Evolutionary conservation across 2,113 vertebrate genomes (phyloP).

Genomic region (Dolichotis patagonum): DNA sequence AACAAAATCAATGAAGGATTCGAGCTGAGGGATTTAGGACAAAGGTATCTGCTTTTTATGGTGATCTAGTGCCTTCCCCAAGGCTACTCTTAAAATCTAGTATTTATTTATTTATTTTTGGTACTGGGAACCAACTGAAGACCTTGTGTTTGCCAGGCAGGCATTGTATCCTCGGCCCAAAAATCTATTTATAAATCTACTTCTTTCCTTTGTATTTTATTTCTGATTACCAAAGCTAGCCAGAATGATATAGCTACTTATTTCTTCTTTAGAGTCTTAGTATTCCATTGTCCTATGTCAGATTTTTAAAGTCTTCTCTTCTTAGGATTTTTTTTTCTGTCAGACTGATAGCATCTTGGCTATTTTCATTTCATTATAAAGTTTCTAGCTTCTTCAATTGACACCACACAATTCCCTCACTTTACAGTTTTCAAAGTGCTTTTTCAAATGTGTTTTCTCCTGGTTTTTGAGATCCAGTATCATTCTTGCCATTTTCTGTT

Average conservation of each 20-base stretch:
- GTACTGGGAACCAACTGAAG: neutral
- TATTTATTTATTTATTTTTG: neutral
- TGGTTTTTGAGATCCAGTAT: neutral
- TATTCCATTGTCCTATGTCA: neutral
- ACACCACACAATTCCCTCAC: neutral
- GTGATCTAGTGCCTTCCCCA: neutral
- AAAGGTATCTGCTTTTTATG: conserved; percentile 83
- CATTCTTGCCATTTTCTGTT: neutral
- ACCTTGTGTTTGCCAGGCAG: neutral
- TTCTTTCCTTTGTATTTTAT: neutral
- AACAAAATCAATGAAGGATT: too few relatives aligned
- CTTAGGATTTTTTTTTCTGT: neutral
- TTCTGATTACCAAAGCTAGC: neutral
- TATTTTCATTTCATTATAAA: neutral
- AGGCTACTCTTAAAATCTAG: neutral
- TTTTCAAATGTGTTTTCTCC: neutral
- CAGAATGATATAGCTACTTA: neutral
- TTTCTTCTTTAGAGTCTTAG: neutral
- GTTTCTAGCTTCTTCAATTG: neutral
- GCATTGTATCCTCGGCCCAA: neutral
- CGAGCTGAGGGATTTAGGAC: conserved; percentile 33
- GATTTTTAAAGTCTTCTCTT: neutral
- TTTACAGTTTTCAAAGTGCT: neutral
- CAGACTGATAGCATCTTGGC: neutral
- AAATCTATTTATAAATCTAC: neutral